Conservation (phyloP, 2,888 invertebrate species). For the Parnassius mnemosyne region DNA sequence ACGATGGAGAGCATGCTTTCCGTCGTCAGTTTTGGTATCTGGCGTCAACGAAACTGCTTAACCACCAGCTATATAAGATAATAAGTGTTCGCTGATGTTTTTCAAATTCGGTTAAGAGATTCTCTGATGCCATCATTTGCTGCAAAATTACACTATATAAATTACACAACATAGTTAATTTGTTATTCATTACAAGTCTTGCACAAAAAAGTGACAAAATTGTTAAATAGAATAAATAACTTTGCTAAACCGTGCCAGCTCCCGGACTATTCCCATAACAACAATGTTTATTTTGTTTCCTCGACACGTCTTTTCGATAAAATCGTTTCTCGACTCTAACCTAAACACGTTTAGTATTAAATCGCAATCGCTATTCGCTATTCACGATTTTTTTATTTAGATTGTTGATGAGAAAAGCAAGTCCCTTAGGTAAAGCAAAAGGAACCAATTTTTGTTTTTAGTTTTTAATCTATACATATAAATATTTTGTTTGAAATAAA, state of each 20-base stretch:
- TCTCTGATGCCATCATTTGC: too few relatives aligned
- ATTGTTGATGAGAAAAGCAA: not conserved
- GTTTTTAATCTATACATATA: too few relatives aligned
- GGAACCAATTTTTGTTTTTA: not conserved
- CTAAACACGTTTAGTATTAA: not conserved
- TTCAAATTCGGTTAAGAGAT: too few relatives aligned
- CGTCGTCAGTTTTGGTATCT: too few relatives aligned
- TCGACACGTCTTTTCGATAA: constrained; percentile 14
- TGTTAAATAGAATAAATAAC: not conserved
- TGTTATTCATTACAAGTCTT: not conserved
- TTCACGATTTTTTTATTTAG: not conserved
- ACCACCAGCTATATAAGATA: too few relatives aligned
- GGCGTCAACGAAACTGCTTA: too few relatives aligned
- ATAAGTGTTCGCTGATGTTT: too few relatives aligned
- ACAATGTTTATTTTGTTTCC: constrained; percentile 14
- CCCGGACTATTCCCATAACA: constrained; percentile 26
- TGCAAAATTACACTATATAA: too few relatives aligned
- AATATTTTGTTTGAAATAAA: too few relatives aligned
- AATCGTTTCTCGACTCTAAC: constrained; percentile 4
- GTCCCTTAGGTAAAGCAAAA: not conserved
- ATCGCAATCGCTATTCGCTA: not conserved
- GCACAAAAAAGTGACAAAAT: not conserved
- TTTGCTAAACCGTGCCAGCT: constrained; percentile 10
- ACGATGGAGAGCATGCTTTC: too few relatives aligned
- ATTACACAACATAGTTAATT: too few relatives aligned